Evolutionary conservation across 2,113 vertebrate genomes (phyloP), one percentile per base, ranked within the genome.

Genomic region (Cyprinodon brontotheroides): DNA sequence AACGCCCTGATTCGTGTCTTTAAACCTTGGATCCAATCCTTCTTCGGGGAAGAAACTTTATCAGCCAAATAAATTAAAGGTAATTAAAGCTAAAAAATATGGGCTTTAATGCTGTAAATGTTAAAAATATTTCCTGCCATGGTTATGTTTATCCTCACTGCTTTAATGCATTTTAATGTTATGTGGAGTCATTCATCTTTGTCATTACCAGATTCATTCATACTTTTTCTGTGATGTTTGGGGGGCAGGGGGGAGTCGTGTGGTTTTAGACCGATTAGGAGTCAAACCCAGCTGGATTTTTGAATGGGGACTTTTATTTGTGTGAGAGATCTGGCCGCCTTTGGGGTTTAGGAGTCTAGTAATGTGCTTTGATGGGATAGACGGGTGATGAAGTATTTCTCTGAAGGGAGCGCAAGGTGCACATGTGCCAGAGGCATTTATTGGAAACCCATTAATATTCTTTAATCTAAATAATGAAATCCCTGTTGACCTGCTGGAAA

Each of bases 251-350:
- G 84, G 63, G 65, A 48, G 50, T 50, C 72, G 74, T 82, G 70
- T 81, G 78, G 50, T 74, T 66, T 64, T 59, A 75, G 68, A 38
- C 29, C 68, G 75, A 76, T 80, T 75, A 73, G 62, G 70, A 70
- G 66, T 57, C 62, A 67, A 74, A 74, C 63, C 68, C 72, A 86
- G 76, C 68, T 57, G 47, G 67, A 63, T 84, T 65, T 79, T 75
- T 91, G 87, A 92, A 88, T 88, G 81, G 63, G 78, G 48, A 77
- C 73, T 81, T 89, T 85, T 65, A 70, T 78, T 59, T 39, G 36
- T 69, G 72, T 80, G 50, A 57, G 75, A 75, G 76, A 83, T 69
- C 86, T 71, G 72, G 71, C 72, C 84, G 83, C 66, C 78, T 84
- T 11, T 45, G 37, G 76, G 71, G 68, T 77, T 87, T 64, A 48